Evolutionary conservation across 2,113 vertebrate genomes (phyloP).

Genomic region (Irena cyanogastra): DNA sequence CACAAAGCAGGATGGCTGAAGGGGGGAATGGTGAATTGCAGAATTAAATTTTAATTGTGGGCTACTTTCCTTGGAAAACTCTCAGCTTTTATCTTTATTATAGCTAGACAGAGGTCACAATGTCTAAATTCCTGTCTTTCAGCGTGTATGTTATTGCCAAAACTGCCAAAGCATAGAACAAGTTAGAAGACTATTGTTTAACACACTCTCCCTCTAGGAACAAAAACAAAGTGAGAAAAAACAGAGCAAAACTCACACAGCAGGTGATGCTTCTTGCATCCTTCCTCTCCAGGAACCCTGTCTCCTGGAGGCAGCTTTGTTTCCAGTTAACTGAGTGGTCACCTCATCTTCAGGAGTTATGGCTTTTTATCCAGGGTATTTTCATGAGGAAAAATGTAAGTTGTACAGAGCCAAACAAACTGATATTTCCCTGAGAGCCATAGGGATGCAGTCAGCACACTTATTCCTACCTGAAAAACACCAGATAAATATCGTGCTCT

Average conservation of each 20-base stretch:
- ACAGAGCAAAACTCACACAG: neutral
- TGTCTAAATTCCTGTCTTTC: neutral
- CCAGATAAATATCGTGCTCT: neutral
- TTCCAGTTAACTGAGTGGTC: neutral
- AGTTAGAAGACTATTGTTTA: neutral
- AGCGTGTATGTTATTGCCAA: neutral
- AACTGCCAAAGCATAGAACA: neutral
- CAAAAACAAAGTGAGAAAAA: neutral
- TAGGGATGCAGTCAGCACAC: neutral
- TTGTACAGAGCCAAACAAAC: neutral
- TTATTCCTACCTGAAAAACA: neutral
- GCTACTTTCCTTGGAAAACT: neutral
- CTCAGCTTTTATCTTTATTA: neutral
- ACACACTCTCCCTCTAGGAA: neutral
- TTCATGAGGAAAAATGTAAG: neutral
- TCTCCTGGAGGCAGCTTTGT: neutral
- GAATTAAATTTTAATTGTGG: neutral
- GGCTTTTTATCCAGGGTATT: neutral
- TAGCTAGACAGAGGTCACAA: neutral
- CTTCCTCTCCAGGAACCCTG: constrained; percentile 19
- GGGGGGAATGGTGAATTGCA: neutral
- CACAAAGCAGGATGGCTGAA: neutral
- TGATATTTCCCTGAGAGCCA: neutral
- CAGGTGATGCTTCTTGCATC: neutral
- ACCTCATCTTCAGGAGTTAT: neutral